A percentile compares a stretch with the other conserved stretches of the same genome.
Evolutionary conservation across 2,113 vertebrate species (phyloP).

Genomic region (Dissostichus mawsoni): DNA sequence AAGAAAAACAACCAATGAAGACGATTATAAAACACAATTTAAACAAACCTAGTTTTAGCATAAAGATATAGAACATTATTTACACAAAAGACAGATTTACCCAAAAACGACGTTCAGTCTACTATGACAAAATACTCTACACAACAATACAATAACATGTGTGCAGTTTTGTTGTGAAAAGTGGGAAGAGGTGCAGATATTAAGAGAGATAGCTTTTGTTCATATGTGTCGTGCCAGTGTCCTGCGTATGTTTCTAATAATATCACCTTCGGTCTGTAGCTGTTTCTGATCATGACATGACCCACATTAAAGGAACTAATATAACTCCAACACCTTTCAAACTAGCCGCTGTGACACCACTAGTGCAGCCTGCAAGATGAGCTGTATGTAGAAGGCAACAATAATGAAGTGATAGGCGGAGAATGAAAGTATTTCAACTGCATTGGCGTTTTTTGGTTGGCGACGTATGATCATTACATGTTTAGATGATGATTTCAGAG

Average conservation of each 20-base stretch:
- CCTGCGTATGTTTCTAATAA: background rate
- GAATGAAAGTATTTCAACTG: background rate
- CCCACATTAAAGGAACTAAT: conserved; percentile 24
- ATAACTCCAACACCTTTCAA: conserved; percentile 1
- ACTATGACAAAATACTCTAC: too few relatives aligned
- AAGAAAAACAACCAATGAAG: too few relatives aligned
- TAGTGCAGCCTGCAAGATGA: background rate
- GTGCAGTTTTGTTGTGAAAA: too few relatives aligned
- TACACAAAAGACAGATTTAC: too few relatives aligned
- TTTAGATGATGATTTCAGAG: conserved; percentile 9
- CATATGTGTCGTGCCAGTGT: background rate
- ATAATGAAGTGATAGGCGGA: background rate
- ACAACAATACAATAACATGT: too few relatives aligned
- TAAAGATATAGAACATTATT: too few relatives aligned
- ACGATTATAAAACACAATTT: too few relatives aligned
- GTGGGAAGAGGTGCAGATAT: too few relatives aligned
- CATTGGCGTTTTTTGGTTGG: conserved; percentile 5
- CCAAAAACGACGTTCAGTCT: too few relatives aligned
- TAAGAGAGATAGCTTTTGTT: too few relatives aligned
- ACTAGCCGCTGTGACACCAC: background rate
- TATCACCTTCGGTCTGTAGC: background rate
- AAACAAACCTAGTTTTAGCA: too few relatives aligned
- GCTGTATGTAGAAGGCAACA: background rate
- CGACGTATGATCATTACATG: background rate
- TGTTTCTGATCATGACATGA: conserved; percentile 3